Base-by-base conservation (phyloP, 2,797 vertebrate genomes). In the Staurois parvus region DNA sequence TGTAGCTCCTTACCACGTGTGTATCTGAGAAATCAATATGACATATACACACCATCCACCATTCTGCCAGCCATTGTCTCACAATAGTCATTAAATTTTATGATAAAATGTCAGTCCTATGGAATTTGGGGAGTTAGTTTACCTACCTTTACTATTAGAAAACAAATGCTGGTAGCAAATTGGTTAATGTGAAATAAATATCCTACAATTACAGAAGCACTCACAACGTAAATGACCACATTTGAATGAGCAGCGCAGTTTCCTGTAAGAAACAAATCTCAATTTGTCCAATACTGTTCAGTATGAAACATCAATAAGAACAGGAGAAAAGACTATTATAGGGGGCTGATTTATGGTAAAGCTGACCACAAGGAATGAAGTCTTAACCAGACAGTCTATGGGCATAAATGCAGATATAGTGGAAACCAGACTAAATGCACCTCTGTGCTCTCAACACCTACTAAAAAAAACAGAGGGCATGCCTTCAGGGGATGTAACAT, bases 341-440 rank as follows among this genome's bases (percentile, higher is more conserved):
- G 6, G 52, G 78, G 74, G 12, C 0, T 2, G 80, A 52, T 82
- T 75, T 10, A 1, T 30, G 1, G 0, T 15, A 12, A 72, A 2
- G n/a, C 72, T 34, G 29, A 0, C 0, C 37, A 73, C 62, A 52
- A 24, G 75, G 85, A 81, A 81, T 81, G 66, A 10, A 11, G 0
- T 48, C 13, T 77, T 82, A 13, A 80, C 56, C 72, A 0, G 0
- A n/a, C 2, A 67, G 70, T 1, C 28, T 72, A 66, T 82, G 79
- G 19, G 40, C 84, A 68, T 82, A 88, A 66, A 83, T 69, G 86
- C n/a, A 78, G 85, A 64, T 62, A 45, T 81, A 76, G 0, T 73
- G 78, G 28, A 83, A 48, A 29, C 78, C 73, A 70, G 45, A 85
- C 30, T 79, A 87, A 84, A 73, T 66, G 79, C 0, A 1, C 6